phyloP scores from a whole-genome alignment of 1,140 invertebrate species.

The Palaemon carinicauda region DNA sequence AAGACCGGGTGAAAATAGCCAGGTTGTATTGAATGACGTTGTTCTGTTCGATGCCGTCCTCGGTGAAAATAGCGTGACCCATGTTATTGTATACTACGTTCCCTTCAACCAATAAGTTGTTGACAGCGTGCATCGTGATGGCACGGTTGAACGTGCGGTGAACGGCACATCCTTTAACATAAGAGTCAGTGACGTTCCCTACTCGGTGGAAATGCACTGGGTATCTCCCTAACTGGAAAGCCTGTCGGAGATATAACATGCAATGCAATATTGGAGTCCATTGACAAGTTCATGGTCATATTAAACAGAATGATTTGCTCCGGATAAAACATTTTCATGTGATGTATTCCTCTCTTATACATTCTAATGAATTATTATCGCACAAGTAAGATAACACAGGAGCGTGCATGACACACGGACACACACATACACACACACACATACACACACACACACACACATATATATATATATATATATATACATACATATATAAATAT shows the following conservation, averaged over 20 bases:
- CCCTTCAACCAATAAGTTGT: conserved; percentile 36
- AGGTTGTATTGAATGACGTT: conserved; percentile 55
- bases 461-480: background rate
- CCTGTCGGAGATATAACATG: background rate
- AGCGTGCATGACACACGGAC: background rate
- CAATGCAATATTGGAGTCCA: too few species aligned
- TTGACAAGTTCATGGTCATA: too few species aligned
- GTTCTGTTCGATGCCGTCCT: conserved; percentile 52
- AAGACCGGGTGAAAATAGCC: conserved; percentile 45
- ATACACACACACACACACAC: background rate
- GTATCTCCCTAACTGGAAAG: conserved; percentile 53
- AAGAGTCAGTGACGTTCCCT: conserved; percentile 32
- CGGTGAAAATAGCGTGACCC: conserved; percentile 55
- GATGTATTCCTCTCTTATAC: too few species aligned
- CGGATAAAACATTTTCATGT: too few species aligned
- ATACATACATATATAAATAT: background rate
- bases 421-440: background rate
- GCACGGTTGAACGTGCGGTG: conserved; percentile 56
- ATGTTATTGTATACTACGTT: conserved; percentile 56
- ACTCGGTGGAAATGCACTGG: conserved; percentile 56
- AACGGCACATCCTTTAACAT: conserved; percentile 50
- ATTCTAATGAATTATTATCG: background rate
- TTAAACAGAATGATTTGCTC: too few species aligned
- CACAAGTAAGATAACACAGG: background rate
- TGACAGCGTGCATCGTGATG: conserved; percentile 50